These are phyloP conservation scores for Anoplophora glabripennis DNA, from an alignment of 1,140 invertebrate genomes.

Conservation along the genomic window DNA sequence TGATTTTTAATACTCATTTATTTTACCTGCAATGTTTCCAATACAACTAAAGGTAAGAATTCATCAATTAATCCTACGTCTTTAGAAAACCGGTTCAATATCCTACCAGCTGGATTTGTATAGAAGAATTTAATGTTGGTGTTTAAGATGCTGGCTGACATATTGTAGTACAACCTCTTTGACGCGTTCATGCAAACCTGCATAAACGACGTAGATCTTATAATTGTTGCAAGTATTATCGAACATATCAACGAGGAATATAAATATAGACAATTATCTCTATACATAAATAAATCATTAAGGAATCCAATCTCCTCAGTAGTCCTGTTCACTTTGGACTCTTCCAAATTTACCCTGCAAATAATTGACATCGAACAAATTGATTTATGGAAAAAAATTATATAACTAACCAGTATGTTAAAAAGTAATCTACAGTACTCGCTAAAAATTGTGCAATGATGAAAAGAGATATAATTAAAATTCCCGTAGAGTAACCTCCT, in stretches of 20 bases:
- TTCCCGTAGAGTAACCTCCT: not conserved
- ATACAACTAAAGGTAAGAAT: constrained; percentile 56
- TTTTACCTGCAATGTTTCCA: constrained; percentile 26
- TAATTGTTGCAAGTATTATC: too few relatives aligned
- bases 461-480: not conserved
- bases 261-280: too few relatives aligned
- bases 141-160: constrained; percentile 60
- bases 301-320: too few relatives aligned
- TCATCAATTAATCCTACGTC: constrained; percentile 66
- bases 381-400: not conserved
- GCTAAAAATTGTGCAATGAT: not conserved
- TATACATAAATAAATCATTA: too few relatives aligned
- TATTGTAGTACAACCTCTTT: constrained; percentile 61
- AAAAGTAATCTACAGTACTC: not conserved
- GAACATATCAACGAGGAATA: too few relatives aligned
- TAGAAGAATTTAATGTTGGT: constrained; percentile 68
- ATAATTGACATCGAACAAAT: not conserved
- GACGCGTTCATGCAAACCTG: constrained; percentile 49
- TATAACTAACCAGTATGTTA: not conserved
- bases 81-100: constrained; percentile 62
- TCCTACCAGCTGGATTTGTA: constrained; percentile 49
- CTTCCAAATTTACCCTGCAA: too few relatives aligned
- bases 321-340: too few relatives aligned
- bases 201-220: not conserved
- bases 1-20: not conserved